Base-by-base conservation (phyloP, 2,797 vertebrate species). In the Catamblyrhynchus diadema region DNA sequence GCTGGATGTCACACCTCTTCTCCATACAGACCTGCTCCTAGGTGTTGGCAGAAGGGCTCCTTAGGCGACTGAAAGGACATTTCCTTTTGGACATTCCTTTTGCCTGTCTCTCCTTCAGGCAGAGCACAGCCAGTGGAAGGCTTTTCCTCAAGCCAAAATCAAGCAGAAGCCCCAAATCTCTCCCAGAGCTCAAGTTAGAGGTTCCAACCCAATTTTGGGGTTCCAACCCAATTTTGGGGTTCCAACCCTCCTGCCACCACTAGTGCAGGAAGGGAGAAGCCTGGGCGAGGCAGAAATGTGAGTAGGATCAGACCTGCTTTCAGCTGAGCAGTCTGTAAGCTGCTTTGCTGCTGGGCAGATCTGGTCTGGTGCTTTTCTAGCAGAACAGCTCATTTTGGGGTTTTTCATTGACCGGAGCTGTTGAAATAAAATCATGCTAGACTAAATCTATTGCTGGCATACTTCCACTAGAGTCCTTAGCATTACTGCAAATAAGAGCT, bases 361-460 rank as follows among this genome's bases (percentile, higher is more conserved):
- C 65, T 88, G 51, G 21, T 87, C 70, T 75, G 80, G 70, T 85
- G 81, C 59, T 81, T 70, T 91, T 88, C 84, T 62, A 91, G 56
- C 21, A 69, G 64, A 93, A 78, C 65, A 89, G 61, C 90, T 94
- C 64, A 62, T 61, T 86, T 64, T 41, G 45, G 51, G 18, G 22
- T 28, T 93, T 89, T 96, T 94, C 80, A 65, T 59, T 94, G 83
- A 69, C 51, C 15, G 5, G 72, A 80, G 57, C 60, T 51, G 59
- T 50, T 78, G 81, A 86, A 96, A 79, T 91, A 90, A 95, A 95
- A 75, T 80, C 70, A 35, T 62, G 51, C 70, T 75, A 64, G 86
- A 94, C 82, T 93, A 90, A 93, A 91, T 91, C 88, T 96, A 81
- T 95, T 89, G 75, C 67, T 93, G 90, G 89, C 89, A 45, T 23